phyloP scores from a whole-genome alignment of 37 sponge, comb jelly and placozoan genomes.

The Eunapius fragilis region DNA sequence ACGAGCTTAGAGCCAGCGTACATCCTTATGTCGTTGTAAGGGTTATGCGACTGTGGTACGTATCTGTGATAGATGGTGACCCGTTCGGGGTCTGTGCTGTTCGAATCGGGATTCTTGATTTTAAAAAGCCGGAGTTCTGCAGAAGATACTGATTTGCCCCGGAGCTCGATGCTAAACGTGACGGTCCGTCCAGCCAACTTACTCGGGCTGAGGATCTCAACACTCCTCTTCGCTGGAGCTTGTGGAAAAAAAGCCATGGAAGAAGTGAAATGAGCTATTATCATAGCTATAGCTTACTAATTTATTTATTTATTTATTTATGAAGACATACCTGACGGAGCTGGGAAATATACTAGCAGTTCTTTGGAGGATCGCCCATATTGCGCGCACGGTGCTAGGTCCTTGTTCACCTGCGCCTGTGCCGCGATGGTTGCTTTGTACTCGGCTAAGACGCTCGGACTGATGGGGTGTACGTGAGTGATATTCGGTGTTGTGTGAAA shows the following conservation, averaged over 20 bases:
- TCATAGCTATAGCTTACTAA: not conserved
- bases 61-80: not conserved
- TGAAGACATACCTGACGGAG: not conserved
- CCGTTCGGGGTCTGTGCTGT: not conserved
- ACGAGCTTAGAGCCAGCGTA: not conserved
- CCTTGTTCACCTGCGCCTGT: not conserved
- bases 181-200: not conserved
- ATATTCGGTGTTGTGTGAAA: constrained; percentile 18
- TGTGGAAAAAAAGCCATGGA: not conserved
- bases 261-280: not conserved
- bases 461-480: not conserved
- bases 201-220: not conserved
- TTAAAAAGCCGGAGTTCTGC: constrained; percentile 31
- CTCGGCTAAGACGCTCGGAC: not conserved
- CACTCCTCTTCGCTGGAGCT: not conserved
- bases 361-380: constrained; percentile 3
- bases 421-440: constrained; percentile 7
- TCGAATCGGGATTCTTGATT: not conserved
- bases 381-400: not conserved
- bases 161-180: constrained; percentile 27
- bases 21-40: not conserved
- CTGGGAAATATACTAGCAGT: not conserved
- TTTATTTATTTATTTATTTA: too few relatives aligned
- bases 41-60: too few relatives aligned
- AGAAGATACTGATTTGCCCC: not conserved